phyloP scores from a whole-genome alignment of 2,888 invertebrate species.

The Steromphala cineraria region DNA sequence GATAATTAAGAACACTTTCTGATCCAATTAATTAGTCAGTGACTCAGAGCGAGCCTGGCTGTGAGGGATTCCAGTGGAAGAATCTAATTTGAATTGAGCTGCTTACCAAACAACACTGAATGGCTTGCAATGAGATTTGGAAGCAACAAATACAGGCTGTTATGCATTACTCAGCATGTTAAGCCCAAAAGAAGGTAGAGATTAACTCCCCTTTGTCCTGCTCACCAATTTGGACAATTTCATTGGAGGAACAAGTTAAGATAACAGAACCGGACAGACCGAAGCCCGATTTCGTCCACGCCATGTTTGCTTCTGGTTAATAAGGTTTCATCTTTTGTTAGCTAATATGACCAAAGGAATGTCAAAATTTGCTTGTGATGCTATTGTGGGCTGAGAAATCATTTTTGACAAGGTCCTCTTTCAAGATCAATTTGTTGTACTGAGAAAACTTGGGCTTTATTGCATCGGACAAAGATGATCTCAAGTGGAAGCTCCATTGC shows the following conservation, averaged over 20 bases:
- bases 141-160: conserved; percentile 26
- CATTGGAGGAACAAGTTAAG: conserved; percentile 12
- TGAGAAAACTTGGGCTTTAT: conserved; percentile 1
- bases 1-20: conserved; percentile 28
- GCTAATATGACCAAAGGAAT: conserved; percentile 17
- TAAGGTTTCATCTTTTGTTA: conserved; percentile 26
- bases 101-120: conserved; percentile 30
- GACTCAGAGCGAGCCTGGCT: conserved; percentile 23
- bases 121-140: conserved; percentile 28
- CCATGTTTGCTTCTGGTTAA: conserved; percentile 30
- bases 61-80: conserved; percentile 3
- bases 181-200: background rate
- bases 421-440: conserved; percentile 14
- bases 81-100: conserved; percentile 31
- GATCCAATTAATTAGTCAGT: conserved; percentile 33
- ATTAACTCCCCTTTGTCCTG: conserved; percentile 14
- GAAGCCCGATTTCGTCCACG: conserved; percentile 13
- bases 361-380: conserved; percentile 7
- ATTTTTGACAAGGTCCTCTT: background rate
- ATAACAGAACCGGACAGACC: background rate
- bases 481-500: background rate
- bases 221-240: background rate
- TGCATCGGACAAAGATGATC: background rate
- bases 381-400: conserved; percentile 9
- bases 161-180: conserved; percentile 8